phyloP scores from a whole-genome alignment of 2,113 vertebrate species.

The Lamprologus speciosus region DNA sequence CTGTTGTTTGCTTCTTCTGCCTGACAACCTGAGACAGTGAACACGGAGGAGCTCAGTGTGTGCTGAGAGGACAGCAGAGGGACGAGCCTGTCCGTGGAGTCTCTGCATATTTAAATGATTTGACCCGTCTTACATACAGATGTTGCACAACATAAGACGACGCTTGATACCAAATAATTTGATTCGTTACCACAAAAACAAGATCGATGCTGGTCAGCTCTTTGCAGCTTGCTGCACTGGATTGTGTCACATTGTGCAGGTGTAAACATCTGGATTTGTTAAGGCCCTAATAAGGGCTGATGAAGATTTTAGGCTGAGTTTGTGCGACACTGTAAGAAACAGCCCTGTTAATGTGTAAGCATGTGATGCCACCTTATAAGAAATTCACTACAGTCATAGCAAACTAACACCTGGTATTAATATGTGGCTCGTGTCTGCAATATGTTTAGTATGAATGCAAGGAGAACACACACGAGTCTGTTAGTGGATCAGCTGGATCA shows the following conservation, averaged over 20 bases:
- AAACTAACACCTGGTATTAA: background rate
- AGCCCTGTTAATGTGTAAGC: background rate
- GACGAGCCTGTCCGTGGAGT: background rate
- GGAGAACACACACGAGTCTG: background rate
- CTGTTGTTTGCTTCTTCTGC: background rate
- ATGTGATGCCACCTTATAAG: background rate
- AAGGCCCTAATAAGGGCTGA: background rate
- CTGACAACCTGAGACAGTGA: background rate
- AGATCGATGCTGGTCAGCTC: rapidly evolving
- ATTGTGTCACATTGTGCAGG: background rate
- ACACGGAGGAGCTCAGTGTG: background rate
- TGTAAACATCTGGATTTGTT: background rate
- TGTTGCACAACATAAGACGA: background rate
- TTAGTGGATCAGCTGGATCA: background rate
- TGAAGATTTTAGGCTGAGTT: background rate
- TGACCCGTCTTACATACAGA: too few species aligned
- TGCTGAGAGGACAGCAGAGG: background rate
- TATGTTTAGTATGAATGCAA: background rate
- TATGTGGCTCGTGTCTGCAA: background rate
- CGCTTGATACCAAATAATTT: background rate
- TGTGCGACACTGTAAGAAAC: background rate
- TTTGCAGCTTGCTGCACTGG: background rate
- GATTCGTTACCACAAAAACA: background rate
- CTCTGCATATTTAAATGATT: background rate
- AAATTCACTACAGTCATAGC: background rate